Evolutionary conservation across 2,888 invertebrate species (phyloP).

Genomic region (Syritta pipiens): DNA sequence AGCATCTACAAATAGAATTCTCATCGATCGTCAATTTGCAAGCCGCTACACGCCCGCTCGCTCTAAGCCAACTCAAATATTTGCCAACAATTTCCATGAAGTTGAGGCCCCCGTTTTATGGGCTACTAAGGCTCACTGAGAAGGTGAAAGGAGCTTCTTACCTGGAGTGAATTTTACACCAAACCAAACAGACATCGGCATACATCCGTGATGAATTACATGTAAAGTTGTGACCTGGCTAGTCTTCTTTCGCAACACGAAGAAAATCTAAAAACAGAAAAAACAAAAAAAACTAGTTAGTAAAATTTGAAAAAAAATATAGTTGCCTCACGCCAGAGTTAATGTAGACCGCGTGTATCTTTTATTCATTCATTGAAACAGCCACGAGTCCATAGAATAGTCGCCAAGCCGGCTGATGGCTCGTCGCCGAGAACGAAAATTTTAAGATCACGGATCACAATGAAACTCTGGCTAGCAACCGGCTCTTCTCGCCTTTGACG

Average conservation of each 20-base stretch:
- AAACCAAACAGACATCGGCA: conserved; percentile 99
- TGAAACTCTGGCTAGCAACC: conserved; percentile 7
- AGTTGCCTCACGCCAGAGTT: not conserved
- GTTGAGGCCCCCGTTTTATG: too few relatives aligned
- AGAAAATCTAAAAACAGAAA: conserved; percentile 88
- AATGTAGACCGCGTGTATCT: not conserved
- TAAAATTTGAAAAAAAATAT: not conserved
- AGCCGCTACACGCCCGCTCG: not conserved
- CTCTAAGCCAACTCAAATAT: conserved; percentile 29
- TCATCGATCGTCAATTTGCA: not conserved
- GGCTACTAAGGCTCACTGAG: not conserved
- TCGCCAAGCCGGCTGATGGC: conserved; percentile 20
- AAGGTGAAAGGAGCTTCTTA: conserved; percentile 75
- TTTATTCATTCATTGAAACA: conserved; percentile 29
- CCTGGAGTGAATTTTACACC: conserved; percentile 97
- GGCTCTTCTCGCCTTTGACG: not conserved
- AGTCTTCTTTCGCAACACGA: conserved; percentile 95
- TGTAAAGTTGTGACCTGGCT: conserved; percentile 95
- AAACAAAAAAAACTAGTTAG: conserved; percentile 20
- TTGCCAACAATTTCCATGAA: too few relatives aligned
- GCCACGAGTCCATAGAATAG: not conserved
- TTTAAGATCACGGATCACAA: not conserved
- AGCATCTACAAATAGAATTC: conserved; percentile 19
- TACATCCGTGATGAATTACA: conserved; percentile 97
- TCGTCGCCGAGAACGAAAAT: not conserved